These are phyloP conservation scores for Crax fasciolata DNA, from an alignment of 2,797 vertebrate genomes.

Conservation along the genomic window DNA sequence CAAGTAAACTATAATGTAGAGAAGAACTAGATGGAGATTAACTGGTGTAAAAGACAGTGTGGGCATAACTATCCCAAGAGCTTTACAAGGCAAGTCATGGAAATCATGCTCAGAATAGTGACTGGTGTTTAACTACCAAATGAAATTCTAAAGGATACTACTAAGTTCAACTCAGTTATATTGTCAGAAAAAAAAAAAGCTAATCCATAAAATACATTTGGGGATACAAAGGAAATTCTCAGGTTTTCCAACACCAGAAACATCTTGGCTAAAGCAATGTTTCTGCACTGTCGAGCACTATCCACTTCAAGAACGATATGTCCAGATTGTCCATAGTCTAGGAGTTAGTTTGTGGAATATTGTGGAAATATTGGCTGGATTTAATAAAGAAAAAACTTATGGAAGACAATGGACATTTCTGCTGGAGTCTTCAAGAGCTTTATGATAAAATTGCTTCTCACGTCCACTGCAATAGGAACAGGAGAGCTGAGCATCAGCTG, in stretches of 20 bases:
- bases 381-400: background rate
- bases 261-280: background rate
- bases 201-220: background rate
- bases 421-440: background rate
- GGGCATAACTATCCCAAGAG: background rate
- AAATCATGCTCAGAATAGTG: background rate
- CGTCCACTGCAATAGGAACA: background rate
- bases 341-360: background rate
- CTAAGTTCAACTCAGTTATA: background rate
- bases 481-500: background rate
- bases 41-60: background rate
- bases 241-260: background rate
- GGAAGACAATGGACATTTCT: background rate
- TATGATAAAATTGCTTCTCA: background rate
- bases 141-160: background rate
- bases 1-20: background rate
- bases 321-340: background rate
- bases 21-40: background rate
- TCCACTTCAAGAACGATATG: background rate
- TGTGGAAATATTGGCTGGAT: background rate
- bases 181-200: background rate
- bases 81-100: background rate
- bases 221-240: background rate
- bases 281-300: background rate
- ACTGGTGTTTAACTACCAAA: background rate